Conservation (phyloP, 2,797 vertebrate genomes). For the Gephyroberyx darwinii region DNA sequence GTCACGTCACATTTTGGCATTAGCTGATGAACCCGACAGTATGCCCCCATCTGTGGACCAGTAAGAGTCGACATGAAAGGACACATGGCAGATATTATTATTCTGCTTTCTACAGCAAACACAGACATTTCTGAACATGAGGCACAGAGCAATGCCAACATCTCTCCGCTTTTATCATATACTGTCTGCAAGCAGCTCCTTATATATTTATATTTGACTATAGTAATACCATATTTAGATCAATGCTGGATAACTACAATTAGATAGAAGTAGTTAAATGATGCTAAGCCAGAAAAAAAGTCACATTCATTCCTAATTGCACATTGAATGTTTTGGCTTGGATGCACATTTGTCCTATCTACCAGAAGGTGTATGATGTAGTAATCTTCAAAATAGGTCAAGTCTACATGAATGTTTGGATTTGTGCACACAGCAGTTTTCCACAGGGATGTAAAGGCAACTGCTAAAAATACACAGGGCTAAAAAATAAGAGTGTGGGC, state of each 20-base stretch:
- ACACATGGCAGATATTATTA: slow-evolving; percentile 23
- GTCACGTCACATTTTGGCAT: slow-evolving; percentile 48
- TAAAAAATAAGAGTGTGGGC: slow-evolving; percentile 1
- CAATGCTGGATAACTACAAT: slow-evolving; percentile 14
- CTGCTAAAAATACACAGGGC: background rate
- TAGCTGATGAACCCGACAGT: slow-evolving; percentile 31
- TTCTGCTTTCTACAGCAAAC: slow-evolving; percentile 34
- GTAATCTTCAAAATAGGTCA: slow-evolving; percentile 53
- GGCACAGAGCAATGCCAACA: slow-evolving; percentile 24
- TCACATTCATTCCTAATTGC: background rate
- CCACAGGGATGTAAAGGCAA: slow-evolving; percentile 15
- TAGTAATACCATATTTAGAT: slow-evolving; percentile 21
- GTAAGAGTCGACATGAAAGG: background rate
- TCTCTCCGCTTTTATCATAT: slow-evolving; percentile 36
- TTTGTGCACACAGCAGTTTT: slow-evolving; percentile 25
- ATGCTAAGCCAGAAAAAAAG: slow-evolving; percentile 14
- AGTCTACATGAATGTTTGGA: slow-evolving; percentile 52
- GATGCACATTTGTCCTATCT: slow-evolving; percentile 40
- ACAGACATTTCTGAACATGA: slow-evolving; percentile 25
- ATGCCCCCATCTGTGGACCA: slow-evolving; percentile 14
- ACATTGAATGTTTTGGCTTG: slow-evolving; percentile 35
- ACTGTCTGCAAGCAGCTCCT: slow-evolving; percentile 29
- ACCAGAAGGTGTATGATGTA: slow-evolving; percentile 29
- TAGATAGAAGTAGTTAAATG: background rate
- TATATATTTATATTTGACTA: slow-evolving; percentile 49